Base-by-base conservation (phyloP, 2,113 vertebrate species). In the Monarcha castaneiventris region DNA sequence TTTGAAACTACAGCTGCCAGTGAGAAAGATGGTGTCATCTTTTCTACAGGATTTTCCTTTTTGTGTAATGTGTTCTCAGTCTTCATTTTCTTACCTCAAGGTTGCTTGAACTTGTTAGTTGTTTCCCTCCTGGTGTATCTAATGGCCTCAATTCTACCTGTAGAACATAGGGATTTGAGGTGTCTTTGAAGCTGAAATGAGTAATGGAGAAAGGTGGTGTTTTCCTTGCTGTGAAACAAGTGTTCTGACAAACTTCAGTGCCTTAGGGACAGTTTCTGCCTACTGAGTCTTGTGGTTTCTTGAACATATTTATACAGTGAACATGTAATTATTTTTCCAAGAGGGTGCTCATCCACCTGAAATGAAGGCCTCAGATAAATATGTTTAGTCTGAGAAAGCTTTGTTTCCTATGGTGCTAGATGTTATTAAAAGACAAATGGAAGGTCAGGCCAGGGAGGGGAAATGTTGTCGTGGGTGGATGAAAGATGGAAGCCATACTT, bases 231-330 rank as follows among this genome's bases (percentile, higher is more conserved):
- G 61, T 59, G 68, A 59, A 92, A 80, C 54, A 85, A 85, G 41
- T 4, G 10, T 77, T 74, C 71, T 83, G 71, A n/a, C 64, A 81
- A 85, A 90, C 84, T 94, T 94, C 48, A 84, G 48, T 46, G 91
- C 95, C 95, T 63, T 90, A 88, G 90, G 95, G 83, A 44, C 68
- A 32, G 55, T 63, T 95, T 88, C 85, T 90, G 59, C 59, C 61
- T 80, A 9, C 61, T n/a, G 61, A 92, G 33, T 80, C 79, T 86
- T 96, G 92, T 90, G 92, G 93, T 72, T 97, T 92, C 75, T 86
- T 81, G 29, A 80, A 43, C 5, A 4, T 80, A 54, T 69, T 85
- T 93, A 71, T 59, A 33, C 68, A 81, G 33, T 35, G 72, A 95
- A 48, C 4, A 6, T 35, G n/a, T 87, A 91, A 90, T 94, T 96